Conservation (phyloP, 2,113 vertebrate genomes). For the Baryphthengus martii region DNA sequence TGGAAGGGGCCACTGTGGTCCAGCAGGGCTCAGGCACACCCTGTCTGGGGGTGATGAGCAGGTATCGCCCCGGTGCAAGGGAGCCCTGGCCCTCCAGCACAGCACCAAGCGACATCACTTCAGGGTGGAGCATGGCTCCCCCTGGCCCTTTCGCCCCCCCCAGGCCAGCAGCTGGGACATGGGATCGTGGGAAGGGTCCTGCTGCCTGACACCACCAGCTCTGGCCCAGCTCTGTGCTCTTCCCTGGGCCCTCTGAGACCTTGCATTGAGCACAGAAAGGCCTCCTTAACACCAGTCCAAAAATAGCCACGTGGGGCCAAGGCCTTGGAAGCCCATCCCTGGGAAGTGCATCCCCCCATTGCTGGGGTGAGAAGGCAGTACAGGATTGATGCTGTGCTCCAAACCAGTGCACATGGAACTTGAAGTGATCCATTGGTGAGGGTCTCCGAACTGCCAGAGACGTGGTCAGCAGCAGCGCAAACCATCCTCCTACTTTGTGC, state of each 20-base stretch:
- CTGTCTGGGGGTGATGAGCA: no score
- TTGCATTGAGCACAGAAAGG: fast-evolving
- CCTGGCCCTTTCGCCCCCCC: fast-evolving
- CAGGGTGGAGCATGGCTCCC: fast-evolving
- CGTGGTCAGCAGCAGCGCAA: no score
- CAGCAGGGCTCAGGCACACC: fast-evolving
- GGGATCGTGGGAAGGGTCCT: fast-evolving
- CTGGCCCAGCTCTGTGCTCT: background rate
- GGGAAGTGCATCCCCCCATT: fast-evolving
- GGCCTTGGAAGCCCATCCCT: no score
- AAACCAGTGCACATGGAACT: background rate
- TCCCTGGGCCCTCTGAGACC: background rate
- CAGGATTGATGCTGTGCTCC: fast-evolving
- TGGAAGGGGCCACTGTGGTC: no score
- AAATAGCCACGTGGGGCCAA: no score
- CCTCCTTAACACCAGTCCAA: no score
- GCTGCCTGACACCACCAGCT: background rate
- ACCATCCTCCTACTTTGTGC: background rate
- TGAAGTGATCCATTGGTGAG: no score
- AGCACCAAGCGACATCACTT: no score
- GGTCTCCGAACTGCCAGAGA: background rate
- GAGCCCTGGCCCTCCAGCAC: no score
- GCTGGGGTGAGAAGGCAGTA: fast-evolving
- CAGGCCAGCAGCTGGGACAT: background rate
- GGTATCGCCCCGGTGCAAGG: no score